A percentile compares a stretch with the other conserved stretches of the same genome.
Evolutionary conservation across 2,888 invertebrate genomes (phyloP).

Genomic region (Helobdella robusta): DNA sequence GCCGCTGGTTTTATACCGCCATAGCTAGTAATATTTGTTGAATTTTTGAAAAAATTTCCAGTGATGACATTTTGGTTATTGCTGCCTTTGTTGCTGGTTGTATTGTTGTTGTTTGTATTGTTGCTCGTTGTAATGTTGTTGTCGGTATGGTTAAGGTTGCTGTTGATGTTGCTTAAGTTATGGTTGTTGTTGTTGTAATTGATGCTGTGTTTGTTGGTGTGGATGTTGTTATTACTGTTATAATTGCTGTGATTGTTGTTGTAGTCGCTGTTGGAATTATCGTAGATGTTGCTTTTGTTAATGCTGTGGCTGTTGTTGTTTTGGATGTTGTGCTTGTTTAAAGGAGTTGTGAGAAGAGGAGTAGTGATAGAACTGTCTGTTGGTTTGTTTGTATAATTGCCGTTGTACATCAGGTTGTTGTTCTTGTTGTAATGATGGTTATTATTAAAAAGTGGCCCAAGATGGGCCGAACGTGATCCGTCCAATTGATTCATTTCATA

Average conservation of each 20-base stretch:
- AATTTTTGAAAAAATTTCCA: neutral
- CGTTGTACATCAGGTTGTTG: too few species aligned
- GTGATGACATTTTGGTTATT: neutral
- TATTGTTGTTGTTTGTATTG: constrained; percentile 8
- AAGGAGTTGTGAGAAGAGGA: too few species aligned
- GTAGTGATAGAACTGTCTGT: too few species aligned
- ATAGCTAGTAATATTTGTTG: neutral
- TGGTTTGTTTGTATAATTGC: too few species aligned
- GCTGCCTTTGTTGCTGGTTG: neutral
- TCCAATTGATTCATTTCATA: too few species aligned
- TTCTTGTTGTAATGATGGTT: too few species aligned
- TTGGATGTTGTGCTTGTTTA: neutral
- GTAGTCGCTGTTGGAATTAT: neutral
- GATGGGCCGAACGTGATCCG: too few species aligned
- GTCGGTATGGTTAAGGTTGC: neutral
- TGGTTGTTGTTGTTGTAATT: neutral
- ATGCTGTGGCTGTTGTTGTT: neutral
- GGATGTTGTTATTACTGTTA: neutral
- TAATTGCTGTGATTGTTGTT: neutral
- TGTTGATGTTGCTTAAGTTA: neutral
- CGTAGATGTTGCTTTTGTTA: neutral
- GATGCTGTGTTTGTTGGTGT: neutral
- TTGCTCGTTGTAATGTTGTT: neutral
- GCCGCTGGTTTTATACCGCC: neutral
- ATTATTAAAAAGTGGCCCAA: too few species aligned